These are phyloP conservation scores for Pitta sordida DNA, from an alignment of 2,113 vertebrate species.

Conservation along the genomic window DNA sequence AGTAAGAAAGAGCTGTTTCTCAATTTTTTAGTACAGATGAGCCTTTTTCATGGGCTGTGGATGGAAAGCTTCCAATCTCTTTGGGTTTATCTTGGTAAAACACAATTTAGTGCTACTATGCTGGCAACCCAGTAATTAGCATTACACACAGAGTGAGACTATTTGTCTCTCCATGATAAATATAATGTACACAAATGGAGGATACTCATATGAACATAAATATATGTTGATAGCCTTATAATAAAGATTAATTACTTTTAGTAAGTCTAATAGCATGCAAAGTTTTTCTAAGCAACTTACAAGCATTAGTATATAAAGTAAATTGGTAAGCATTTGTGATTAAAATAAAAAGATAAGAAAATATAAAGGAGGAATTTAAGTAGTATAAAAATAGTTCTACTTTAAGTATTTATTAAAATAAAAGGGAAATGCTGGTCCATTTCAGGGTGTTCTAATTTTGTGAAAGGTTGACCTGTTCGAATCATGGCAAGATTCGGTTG, in stretches of 20 bases:
- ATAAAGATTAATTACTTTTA: constrained; percentile 14
- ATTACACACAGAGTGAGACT: background rate
- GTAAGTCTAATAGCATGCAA: background rate
- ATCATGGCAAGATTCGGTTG: background rate
- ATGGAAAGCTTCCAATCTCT: background rate
- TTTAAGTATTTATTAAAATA: background rate
- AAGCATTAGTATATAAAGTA: background rate
- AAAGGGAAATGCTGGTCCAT: background rate
- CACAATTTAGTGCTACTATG: background rate
- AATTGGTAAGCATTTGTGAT: background rate
- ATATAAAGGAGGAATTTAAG: background rate
- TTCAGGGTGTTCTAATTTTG: background rate
- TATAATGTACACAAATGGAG: background rate
- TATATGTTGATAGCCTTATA: background rate
- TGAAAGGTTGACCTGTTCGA: background rate
- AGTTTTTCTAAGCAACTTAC: background rate
- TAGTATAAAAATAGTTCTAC: background rate
- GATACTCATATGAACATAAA: background rate
- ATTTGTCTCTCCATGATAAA: constrained; percentile 11
- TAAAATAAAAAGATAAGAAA: background rate
- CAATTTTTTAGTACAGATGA: background rate
- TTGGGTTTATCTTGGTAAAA: background rate
- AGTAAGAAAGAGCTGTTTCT: background rate
- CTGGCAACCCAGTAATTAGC: constrained; percentile 13
- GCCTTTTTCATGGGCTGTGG: background rate